phyloP scores from a whole-genome alignment of 2,797 vertebrate species.

The Lacerta bilineata region DNA sequence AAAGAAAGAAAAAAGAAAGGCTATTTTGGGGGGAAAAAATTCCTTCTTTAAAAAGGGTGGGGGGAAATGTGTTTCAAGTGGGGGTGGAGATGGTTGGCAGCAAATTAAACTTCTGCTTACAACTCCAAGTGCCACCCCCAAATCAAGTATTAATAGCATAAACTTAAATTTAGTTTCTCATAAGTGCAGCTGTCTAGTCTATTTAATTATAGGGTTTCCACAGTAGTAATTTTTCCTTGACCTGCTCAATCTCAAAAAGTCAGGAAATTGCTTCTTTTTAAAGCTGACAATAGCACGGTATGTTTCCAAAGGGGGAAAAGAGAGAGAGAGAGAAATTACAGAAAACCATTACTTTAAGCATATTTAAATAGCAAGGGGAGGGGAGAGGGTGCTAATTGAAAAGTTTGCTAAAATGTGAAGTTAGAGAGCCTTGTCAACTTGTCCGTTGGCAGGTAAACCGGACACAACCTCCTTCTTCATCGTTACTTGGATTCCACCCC shows the following conservation, averaged over 20 bases:
- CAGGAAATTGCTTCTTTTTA: conserved; percentile 99
- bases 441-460: conserved; percentile 48
- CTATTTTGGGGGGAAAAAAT: conserved; percentile 13
- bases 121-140: conserved; percentile 76
- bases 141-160: conserved; percentile 87
- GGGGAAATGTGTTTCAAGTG: conserved; percentile 27
- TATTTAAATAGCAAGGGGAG: conserved; percentile 84
- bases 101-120: conserved; percentile 65
- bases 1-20: background rate
- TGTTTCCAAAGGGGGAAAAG: conserved; percentile 88
- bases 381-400: conserved; percentile 74
- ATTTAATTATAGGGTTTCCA: conserved; percentile 97
- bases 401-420: conserved; percentile 79
- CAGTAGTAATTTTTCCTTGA: conserved; percentile 96
- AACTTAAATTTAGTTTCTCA: conserved; percentile 89
- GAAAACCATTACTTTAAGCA: conserved; percentile 90
- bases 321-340: conserved; percentile 90
- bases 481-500: background rate
- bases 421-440: conserved; percentile 61
- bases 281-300: conserved; percentile 95
- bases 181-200: conserved; percentile 92
- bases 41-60: conserved; percentile 4
- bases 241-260: conserved; percentile 96
- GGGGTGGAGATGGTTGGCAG: background rate
- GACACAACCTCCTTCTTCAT: conserved; percentile 41